These are phyloP conservation scores for Limnephilus rhombicus DNA, from an alignment of 2,888 invertebrate species.

Conservation along the genomic window DNA sequence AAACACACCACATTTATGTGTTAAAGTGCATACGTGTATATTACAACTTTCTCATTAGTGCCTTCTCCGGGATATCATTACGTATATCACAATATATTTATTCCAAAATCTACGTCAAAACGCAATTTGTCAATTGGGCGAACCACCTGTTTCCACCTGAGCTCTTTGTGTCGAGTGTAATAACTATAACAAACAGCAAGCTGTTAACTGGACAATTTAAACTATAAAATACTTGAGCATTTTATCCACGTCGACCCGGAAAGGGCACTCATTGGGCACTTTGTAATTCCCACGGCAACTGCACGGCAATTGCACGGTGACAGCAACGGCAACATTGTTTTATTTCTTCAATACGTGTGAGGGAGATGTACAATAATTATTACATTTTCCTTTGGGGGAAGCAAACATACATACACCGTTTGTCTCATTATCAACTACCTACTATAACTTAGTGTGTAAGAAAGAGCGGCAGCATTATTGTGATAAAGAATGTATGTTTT, in stretches of 20 bases:
- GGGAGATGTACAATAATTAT: no score
- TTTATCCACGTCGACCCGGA: slow-evolving; percentile 42
- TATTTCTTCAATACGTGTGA: no score
- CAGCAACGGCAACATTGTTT: no score
- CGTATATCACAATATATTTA: slow-evolving; percentile 32
- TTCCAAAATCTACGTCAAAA: slow-evolving; percentile 31
- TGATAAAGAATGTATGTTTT: no score
- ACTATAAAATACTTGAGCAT: slow-evolving; percentile 42
- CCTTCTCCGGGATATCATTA: slow-evolving; percentile 27
- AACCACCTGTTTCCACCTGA: slow-evolving; percentile 3
- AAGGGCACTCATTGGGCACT: slow-evolving; percentile 17
- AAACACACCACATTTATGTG: slow-evolving; percentile 36
- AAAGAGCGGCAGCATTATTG: no score
- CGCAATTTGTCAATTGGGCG: not conserved
- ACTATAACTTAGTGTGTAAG: no score
- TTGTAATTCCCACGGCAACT: no score
- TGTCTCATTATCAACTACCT: no score
- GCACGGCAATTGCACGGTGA: no score
- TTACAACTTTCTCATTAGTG: slow-evolving; percentile 43
- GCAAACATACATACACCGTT: no score
- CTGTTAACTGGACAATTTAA: slow-evolving; percentile 14
- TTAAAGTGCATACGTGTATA: slow-evolving; percentile 40
- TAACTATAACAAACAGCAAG: not conserved
- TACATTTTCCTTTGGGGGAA: no score
- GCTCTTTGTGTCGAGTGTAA: not conserved